Evolutionary conservation across 2,797 vertebrate species (phyloP).

Genomic region (Myotis myotis): DNA sequence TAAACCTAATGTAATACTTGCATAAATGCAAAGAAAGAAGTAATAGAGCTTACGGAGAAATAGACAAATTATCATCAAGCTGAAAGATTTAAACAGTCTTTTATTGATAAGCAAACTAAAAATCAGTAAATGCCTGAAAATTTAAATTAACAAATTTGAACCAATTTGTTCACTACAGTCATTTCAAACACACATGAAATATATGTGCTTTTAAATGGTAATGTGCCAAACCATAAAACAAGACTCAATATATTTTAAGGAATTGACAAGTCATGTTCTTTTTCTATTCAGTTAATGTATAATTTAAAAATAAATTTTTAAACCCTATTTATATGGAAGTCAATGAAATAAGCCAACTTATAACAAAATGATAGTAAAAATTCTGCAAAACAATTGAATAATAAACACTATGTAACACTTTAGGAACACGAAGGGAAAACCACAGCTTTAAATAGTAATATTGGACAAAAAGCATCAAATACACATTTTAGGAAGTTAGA

Average conservation of each 20-base stretch:
- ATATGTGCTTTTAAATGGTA: not conserved
- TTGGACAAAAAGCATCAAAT: not conserved
- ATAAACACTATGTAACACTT: not conserved
- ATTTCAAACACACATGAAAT: not conserved
- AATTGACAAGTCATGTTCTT: not conserved
- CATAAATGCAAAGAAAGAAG: not conserved
- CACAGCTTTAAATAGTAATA: not conserved
- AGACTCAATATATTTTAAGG: not conserved
- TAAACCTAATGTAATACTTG: not conserved
- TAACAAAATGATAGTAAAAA: not conserved
- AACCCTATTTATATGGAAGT: not conserved
- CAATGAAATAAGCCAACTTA: not conserved
- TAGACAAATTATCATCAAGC: not conserved
- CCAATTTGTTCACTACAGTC: not conserved
- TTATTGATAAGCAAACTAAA: not conserved
- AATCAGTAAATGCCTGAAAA: not conserved
- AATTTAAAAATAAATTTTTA: not conserved
- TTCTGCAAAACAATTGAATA: not conserved
- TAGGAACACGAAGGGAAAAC: not conserved
- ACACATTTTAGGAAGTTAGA: not conserved
- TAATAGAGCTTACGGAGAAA: not conserved
- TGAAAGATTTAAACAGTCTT: not conserved
- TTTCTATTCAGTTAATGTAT: not conserved
- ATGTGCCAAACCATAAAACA: not conserved
- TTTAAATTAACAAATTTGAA: not conserved